Evolutionary conservation across 2,888 invertebrate genomes (phyloP).

Genomic region (Pasiphila rectangulata): DNA sequence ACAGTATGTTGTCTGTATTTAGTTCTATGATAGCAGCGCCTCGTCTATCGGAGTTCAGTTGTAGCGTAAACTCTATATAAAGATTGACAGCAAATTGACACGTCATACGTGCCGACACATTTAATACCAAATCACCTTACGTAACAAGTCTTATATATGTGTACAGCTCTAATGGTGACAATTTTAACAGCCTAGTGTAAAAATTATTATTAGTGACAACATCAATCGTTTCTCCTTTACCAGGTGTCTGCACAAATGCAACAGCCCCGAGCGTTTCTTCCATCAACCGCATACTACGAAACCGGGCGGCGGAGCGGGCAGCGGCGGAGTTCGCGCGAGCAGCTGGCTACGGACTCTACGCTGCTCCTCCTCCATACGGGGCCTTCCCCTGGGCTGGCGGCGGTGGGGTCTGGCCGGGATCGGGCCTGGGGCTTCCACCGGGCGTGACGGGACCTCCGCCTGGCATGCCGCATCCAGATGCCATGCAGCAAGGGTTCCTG

Average conservation of each 20-base stretch:
- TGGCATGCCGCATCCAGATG: slow-evolving; percentile 69
- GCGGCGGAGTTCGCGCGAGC: slow-evolving; percentile 97
- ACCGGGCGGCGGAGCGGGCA: slow-evolving; percentile 96
- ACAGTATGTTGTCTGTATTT: too few species aligned
- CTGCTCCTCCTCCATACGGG: slow-evolving; percentile 86
- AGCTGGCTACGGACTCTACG: slow-evolving; percentile 93
- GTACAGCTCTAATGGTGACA: too few species aligned
- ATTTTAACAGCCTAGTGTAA: too few species aligned
- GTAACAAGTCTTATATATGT: too few species aligned
- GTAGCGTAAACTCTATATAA: too few species aligned
- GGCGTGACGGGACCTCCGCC: slow-evolving; percentile 70
- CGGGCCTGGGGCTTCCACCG: slow-evolving; percentile 76
- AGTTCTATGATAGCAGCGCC: too few species aligned
- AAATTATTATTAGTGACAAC: too few species aligned
- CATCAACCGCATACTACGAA: slow-evolving; percentile 96
- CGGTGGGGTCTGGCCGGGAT: slow-evolving; percentile 80
- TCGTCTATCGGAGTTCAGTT: too few species aligned
- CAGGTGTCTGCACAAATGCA: slow-evolving; percentile 96
- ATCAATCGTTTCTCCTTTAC: slow-evolving; percentile 34
- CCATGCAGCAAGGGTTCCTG: slow-evolving; percentile 71
- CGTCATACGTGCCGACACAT: too few species aligned
- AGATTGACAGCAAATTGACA: too few species aligned
- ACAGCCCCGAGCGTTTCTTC: slow-evolving; percentile 98
- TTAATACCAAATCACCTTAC: too few species aligned
- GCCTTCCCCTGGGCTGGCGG: slow-evolving; percentile 79